These are phyloP conservation scores for Germaria angustata DNA, from an alignment of 2,888 invertebrate genomes.

Conservation along the genomic window DNA sequence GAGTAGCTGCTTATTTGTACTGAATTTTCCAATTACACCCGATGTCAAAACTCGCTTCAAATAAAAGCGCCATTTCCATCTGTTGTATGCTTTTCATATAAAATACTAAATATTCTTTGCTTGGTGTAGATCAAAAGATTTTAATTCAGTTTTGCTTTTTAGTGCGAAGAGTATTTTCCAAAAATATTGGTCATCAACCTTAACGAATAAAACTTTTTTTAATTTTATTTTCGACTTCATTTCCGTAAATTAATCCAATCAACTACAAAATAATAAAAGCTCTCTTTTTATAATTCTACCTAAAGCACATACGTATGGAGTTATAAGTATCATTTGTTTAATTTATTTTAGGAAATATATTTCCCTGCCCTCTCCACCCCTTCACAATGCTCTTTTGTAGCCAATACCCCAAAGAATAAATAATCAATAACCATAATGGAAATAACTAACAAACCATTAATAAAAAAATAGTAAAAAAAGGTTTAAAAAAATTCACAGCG, in stretches of 20 bases:
- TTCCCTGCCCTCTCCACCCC: neutral
- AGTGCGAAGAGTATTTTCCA: no score
- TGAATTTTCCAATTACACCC: no score
- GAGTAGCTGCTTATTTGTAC: no score
- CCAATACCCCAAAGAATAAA: conserved; percentile 44
- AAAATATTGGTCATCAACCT: conserved; percentile 46
- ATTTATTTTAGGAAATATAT: neutral
- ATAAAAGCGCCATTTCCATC: no score
- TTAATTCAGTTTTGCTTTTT: no score
- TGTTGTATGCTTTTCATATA: no score
- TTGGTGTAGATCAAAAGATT: no score
- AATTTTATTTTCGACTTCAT: conserved; percentile 1
- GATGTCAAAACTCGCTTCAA: no score
- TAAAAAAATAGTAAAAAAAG: conserved; percentile 39
- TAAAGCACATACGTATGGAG: neutral
- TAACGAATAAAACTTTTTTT: conserved; percentile 30
- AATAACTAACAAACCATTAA: conserved; percentile 63
- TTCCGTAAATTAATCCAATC: conserved; percentile 61
- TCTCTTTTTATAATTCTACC: conserved; percentile 10
- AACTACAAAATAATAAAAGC: conserved; percentile 54
- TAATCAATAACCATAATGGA: conserved; percentile 64
- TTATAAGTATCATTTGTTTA: conserved; percentile 59
- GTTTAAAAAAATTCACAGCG: conserved; percentile 21
- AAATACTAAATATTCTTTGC: no score
- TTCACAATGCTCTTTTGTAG: neutral